phyloP scores from a whole-genome alignment of 2,797 vertebrate genomes.

The Lacerta agilis region DNA sequence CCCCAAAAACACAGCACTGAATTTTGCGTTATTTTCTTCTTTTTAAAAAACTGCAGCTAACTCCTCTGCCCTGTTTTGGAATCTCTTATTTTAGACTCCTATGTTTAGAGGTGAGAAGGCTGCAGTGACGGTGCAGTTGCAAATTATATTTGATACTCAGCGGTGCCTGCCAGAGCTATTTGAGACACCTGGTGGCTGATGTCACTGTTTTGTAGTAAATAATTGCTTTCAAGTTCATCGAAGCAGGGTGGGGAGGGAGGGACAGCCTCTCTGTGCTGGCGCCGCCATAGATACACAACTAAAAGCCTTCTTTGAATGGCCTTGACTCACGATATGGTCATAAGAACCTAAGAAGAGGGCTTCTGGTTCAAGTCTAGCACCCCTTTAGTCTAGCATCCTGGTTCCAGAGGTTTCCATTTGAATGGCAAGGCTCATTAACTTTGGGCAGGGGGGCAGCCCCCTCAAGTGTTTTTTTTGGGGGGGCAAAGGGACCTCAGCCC shows the following conservation, averaged over 20 bases:
- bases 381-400: no score
- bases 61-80: slow-evolving; percentile 77
- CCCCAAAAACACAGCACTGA: no score
- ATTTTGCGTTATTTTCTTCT: slow-evolving; percentile 49
- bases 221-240: slow-evolving; percentile 51
- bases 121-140: slow-evolving; percentile 68
- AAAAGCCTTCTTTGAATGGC: background rate
- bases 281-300: slow-evolving; percentile 29
- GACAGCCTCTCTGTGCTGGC: background rate
- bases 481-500: no score
- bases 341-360: no score
- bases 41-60: slow-evolving; percentile 57
- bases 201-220: slow-evolving; percentile 44
- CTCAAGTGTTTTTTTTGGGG: no score
- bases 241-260: background rate
- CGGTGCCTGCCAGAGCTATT: slow-evolving; percentile 1
- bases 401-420: no score
- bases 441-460: no score
- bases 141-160: slow-evolving; percentile 52
- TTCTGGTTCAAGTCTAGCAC: no score
- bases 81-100: slow-evolving; percentile 79
- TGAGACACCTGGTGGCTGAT: slow-evolving; percentile 34
- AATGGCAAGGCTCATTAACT: no score
- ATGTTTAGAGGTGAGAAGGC: slow-evolving; percentile 73
- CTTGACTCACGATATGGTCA: background rate